Base-by-base conservation (phyloP, 1,140 invertebrate species). In the Diachasma alloeum region DNA sequence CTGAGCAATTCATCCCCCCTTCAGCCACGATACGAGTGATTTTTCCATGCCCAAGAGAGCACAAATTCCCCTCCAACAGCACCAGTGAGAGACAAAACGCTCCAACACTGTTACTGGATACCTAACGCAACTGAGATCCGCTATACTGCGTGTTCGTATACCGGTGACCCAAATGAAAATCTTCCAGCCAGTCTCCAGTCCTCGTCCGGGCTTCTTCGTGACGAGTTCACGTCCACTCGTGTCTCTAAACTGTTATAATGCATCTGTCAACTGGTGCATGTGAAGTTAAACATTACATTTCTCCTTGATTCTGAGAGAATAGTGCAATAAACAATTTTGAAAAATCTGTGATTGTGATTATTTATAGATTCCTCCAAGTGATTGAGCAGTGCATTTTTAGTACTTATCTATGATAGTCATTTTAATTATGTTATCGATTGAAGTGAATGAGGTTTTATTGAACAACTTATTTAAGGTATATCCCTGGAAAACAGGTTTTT, bases 91-190 rank as follows among this genome's bases (percentile, higher is more conserved):
- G 48, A 53, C 48, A 17, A 19, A 53, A 53, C 36, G 13, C 17
- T 67, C 66, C 26, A 53, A 53, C 37, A 42, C 31, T 37, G 46
- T 59, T 42, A 63, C 24, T 63, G 59, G 59, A 63, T 63, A 63
- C 59, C 59, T 63, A 63, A 63, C 59, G 53, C 39, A 31, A 48
- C 59, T 69, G 74, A 36, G 59, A 59, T 48, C 63, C 46, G 84
- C 81, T 83, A 82, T 85, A 84, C 83, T 85, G 75, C 77, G 83
- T 82, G 59, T 63, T 63, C 1, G 83, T 83, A 81, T 53, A 72
- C 84, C 75, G 84, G 82, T 87, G 85, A 87, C 85, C 85, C 83
- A 86, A 86, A 86, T 86, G 85, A 84, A 63, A 86, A 83, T 79
- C 83, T 82, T 81, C 77, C 77, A 71, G 48, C 70, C 76, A 82